phyloP scores from a whole-genome alignment of 2,113 vertebrate species.

The Dermatemys mawii region DNA sequence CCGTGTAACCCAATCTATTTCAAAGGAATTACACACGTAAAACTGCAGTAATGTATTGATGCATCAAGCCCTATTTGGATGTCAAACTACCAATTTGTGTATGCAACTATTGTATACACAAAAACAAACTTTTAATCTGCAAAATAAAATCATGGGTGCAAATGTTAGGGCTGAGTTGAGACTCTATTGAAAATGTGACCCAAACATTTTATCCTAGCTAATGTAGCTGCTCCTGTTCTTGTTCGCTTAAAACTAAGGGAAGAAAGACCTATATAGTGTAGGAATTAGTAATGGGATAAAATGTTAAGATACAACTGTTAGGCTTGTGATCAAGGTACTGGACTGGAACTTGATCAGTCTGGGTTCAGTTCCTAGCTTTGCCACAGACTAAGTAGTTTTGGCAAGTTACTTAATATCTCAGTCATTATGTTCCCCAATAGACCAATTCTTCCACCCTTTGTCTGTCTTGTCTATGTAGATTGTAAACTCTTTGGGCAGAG shows the following conservation, averaged over 20 bases:
- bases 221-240: neutral
- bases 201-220: neutral
- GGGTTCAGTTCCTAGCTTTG: neutral
- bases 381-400: too few species aligned
- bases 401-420: too few species aligned
- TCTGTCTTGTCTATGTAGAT: neutral
- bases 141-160: neutral
- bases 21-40: neutral
- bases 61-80: neutral
- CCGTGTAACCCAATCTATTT: neutral
- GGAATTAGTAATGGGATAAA: neutral
- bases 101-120: neutral
- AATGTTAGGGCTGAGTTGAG: neutral
- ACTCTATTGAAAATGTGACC: neutral
- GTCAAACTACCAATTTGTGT: neutral
- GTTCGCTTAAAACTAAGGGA: neutral
- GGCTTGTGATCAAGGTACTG: neutral
- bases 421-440: neutral
- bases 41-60: neutral
- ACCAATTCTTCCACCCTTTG: neutral
- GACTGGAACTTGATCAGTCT: neutral
- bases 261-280: neutral
- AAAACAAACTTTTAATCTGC: neutral
- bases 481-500: neutral
- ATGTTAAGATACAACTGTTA: neutral